These are phyloP conservation scores for Steinernema hermaphroditum DNA, from an alignment of 2,888 invertebrate genomes.

Conservation along the genomic window DNA sequence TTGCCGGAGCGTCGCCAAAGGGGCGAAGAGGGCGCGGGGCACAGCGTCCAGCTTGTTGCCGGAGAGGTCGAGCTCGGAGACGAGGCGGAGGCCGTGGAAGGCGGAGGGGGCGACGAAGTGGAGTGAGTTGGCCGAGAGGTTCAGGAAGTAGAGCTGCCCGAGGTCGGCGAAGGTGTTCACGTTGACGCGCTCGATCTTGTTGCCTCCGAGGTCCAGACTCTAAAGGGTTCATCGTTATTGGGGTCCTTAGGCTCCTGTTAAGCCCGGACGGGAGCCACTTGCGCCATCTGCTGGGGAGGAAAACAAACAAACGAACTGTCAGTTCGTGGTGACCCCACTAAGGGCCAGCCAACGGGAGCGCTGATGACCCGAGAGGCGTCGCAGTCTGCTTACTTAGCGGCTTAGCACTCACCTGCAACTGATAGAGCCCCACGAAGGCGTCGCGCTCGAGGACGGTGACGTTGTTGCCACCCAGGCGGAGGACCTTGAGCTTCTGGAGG, in stretches of 20 bases:
- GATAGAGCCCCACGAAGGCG: constrained; percentile 10
- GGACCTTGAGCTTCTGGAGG: constrained; percentile 33
- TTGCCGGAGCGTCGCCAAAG: not conserved
- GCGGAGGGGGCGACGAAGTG: constrained; percentile 30
- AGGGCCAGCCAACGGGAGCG: not conserved
- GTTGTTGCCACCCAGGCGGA: constrained; percentile 35
- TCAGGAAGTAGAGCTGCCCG: constrained; percentile 22
- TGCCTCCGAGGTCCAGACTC: constrained; percentile 34
- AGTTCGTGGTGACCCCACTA: constrained; percentile 1
- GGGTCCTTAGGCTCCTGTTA: too few relatives aligned
- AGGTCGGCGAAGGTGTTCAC: constrained; percentile 36
- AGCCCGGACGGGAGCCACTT: not conserved
- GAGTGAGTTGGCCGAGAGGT: constrained; percentile 34
- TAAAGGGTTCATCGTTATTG: constrained; percentile 24
- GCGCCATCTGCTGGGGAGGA: constrained; percentile 1
- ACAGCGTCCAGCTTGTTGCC: constrained; percentile 17
- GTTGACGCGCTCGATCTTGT: constrained; percentile 35
- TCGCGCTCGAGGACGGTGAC: constrained; percentile 30
- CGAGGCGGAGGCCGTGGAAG: constrained; percentile 32
- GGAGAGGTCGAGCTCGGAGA: constrained; percentile 35
- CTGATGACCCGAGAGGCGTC: not conserved
- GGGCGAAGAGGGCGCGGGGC: constrained; percentile 22
- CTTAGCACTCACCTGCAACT: constrained; percentile 32
- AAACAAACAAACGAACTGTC: constrained; percentile 7
- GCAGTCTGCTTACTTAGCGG: not conserved